These are phyloP conservation scores for Polia nebulosa DNA, from an alignment of 2,888 invertebrate species.

Conservation along the genomic window DNA sequence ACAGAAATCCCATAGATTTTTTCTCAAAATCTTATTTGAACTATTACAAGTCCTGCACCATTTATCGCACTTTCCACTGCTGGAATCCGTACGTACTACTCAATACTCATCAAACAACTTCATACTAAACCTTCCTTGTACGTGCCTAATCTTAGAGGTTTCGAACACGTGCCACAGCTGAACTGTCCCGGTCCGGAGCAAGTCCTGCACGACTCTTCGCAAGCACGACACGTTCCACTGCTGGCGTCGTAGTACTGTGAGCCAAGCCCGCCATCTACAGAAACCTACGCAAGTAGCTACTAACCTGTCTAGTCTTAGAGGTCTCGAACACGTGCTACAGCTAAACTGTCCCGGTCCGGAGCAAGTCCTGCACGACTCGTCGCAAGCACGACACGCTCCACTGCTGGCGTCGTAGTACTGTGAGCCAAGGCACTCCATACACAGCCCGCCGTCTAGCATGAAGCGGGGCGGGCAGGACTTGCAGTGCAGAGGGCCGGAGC, in stretches of 20 bases:
- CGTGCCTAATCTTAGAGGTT: slow-evolving; percentile 93
- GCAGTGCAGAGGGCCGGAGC: slow-evolving; percentile 94
- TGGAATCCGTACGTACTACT: too few relatives aligned
- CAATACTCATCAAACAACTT: too few relatives aligned
- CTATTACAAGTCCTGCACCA: too few relatives aligned
- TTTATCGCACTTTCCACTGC: too few relatives aligned
- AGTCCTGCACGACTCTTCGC: slow-evolving; percentile 91
- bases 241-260: slow-evolving; percentile 94
- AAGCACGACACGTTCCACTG: slow-evolving; percentile 93
- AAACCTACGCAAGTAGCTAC: neutral
- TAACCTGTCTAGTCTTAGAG: slow-evolving; percentile 92
- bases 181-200: slow-evolving; percentile 93
- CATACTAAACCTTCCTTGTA: too few relatives aligned
- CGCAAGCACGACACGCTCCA: slow-evolving; percentile 93
- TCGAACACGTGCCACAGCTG: slow-evolving; percentile 92
- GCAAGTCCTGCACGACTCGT: slow-evolving; percentile 92
- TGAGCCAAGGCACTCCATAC: slow-evolving; percentile 94
- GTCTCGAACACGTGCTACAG: slow-evolving; percentile 92
- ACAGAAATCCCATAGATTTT: too few relatives aligned
- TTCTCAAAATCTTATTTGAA: too few relatives aligned
- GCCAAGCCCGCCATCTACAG: slow-evolving; percentile 93
- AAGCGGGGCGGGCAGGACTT: slow-evolving; percentile 94
- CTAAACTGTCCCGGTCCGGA: slow-evolving; percentile 93
- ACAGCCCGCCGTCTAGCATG: slow-evolving; percentile 94
- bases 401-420: slow-evolving; percentile 94